Base-by-base conservation (phyloP, 2,888 invertebrate genomes). In the Amblyjoppa proteus region DNA sequence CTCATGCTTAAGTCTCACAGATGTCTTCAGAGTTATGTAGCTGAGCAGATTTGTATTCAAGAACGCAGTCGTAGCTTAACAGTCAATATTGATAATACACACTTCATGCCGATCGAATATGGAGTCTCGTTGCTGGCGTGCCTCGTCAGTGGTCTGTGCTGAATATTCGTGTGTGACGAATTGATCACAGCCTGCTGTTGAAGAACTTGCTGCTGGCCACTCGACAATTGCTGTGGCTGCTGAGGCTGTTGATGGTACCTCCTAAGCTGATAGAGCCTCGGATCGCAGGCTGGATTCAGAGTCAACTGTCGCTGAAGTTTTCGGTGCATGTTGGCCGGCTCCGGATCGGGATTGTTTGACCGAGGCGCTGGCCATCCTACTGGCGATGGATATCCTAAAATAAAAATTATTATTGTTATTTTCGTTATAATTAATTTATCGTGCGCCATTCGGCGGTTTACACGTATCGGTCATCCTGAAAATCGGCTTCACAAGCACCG, bases 251-350 rank as follows among this genome's bases (percentile, higher is more conserved):
- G 92, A 81, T 92, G 92, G 89, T 91, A 93, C 88, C 92, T 89
- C 87, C 91, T 92, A 87, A 95, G 91, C 85, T 95, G 95, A 90
- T 94, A 94, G 74, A 97, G 94, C 81, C 98, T 95, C 5, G 97
- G 97, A 94, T 98, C 98, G 88, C 96, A 96, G 28, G 95, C 95
- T 0, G 98, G 98, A 94, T 98, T 97, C n/a, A 98, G 94, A 16
- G 97, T 97, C 68, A 97, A 94, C 92, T 98, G 97, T 5, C 98
- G 95, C 88, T 96, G 97, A 49, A 98, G 94, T 93, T 97, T 98
- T 80, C 96, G 95, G 91, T 98, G 98, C 83, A 97, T 95, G 92
- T 97, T 97, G n/a, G 89, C 91, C 16, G 92, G 89, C 77, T 93
- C 93, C 20, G 91, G 87, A 20, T 93, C 92, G 4, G 91, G 87